Evolutionary conservation across 1,140 invertebrate species (phyloP), one percentile per base, ranked within the genome.

Genomic region (Wiebesia pumilae): DNA sequence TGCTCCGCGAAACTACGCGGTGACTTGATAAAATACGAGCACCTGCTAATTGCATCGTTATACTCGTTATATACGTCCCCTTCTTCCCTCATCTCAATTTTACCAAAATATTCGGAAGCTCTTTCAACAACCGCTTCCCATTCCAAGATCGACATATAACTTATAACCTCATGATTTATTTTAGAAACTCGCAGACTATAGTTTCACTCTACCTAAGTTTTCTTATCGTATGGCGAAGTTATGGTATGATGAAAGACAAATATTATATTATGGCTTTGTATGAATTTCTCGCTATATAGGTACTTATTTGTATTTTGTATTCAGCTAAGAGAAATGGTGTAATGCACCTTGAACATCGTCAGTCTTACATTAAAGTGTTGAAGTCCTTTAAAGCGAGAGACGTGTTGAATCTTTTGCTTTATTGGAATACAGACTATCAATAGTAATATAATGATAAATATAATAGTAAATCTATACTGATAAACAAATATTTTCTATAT

Each of bases 1-100:
- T 79, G 65, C 80, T 84, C 71, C 84, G 75, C 58, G 47, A n/a
- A 33, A 80, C 30, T 54, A 81, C 85, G n/a, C 81, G 16, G 43
- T 43, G 65, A 81, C 65, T 85, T 85, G 69, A 85, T 85, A 85
- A 85, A 85, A 73, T 65, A 51, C 47, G n/a, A 47, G 33, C 30
- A 73, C 33, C 27, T 21, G 47, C 84, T 85, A 85, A 85, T 85
- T 85, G 69, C 65, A 38, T 83, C 84, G 62, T 85, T 78, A 77
- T 82, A 62, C 73, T 80, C 58, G 30, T 38, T 38, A n/a, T n/a
- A n/a, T n/a, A 2, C 40, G 7, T 3, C 58, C n/a, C 69, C 30
- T 33, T 19, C 10, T 38, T 71, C n/a, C 7, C 27, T 62, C 71
- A 38, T 69, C 0, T 69, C 1, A 47, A 40, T n/a, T 58, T 40